Base-by-base conservation (phyloP, 2,888 invertebrate genomes). In the Drosophila heteroneura region DNA sequence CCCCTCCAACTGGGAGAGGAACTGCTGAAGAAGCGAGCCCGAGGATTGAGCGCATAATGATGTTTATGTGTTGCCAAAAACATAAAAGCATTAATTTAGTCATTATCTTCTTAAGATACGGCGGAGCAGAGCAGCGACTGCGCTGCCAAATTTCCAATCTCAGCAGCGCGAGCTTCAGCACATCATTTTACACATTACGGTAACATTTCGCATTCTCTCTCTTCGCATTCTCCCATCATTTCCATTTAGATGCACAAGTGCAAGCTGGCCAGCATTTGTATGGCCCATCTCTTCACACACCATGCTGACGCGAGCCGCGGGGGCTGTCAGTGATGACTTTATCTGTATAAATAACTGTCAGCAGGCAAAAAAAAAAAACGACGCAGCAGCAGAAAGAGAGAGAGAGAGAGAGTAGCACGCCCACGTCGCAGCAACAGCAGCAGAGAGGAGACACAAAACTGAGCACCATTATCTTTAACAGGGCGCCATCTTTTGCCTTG, bases 1-100 rank as follows among this genome's bases (percentile, higher is more conserved):
- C 32, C 33, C 60, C 41, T 14, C n/a, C 16, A 62, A 49, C 33
- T 32, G 51, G 64, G 49, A 59, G 62, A 76, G 71, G 65, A 65
- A 10, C 28, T 26, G 39, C 56, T 71, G 10, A 33, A 33, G 53
- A 53, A 33, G 26, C 71, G 47, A 54, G 65, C 76, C 70, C 16
- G 75, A 77, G 85, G 87, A 92, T 88, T 92, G 91, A 91, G 88
- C 92, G 92, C 80, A 88, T 92, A 91, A 92, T 91, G 86, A 91
- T 92, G 91, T 92, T 92, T 92, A 92, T 92, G 85, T 92, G 92
- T 92, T 92, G 91, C 90, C 89, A 91, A 92, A 92, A 90, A 93
- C 90, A 93, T 93, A 93, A 93, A 93, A 92, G 92, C 92, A 92
- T 93, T 93, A 93, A 92, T 93, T 93, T 92, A 93, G 92, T 92